Conservation (phyloP, 2,888 invertebrate genomes). For the Drosophila anomelani region DNA sequence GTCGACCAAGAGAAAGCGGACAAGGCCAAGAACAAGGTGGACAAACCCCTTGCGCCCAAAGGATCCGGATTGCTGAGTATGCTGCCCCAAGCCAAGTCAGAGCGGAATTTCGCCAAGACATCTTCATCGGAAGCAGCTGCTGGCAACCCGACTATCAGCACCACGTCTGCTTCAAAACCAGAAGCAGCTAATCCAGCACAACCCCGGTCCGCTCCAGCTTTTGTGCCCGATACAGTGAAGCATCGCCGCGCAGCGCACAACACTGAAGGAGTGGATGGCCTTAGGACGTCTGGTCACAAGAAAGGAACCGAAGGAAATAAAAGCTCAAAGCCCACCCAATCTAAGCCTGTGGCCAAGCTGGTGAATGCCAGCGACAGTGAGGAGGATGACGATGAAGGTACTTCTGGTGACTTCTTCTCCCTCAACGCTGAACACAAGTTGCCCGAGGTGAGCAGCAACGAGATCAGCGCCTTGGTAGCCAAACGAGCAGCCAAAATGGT, state of each 20-base stretch:
- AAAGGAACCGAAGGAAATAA: constrained; percentile 50
- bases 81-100: constrained; percentile 88
- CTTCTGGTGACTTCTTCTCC: constrained; percentile 82
- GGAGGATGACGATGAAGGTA: constrained; percentile 83
- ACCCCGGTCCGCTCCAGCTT: constrained; percentile 42
- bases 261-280: constrained; percentile 79
- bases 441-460: constrained; percentile 85
- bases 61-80: constrained; percentile 87
- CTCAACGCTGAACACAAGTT: constrained; percentile 84
- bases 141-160: neutral
- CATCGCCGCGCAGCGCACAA: constrained; percentile 81
- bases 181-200: constrained; percentile 1
- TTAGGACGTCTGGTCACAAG: constrained; percentile 28
- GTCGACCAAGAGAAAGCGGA: constrained; percentile 72
- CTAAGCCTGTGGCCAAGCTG: constrained; percentile 61
- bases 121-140: neutral
- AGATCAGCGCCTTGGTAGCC: constrained; percentile 83
- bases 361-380: constrained; percentile 84
- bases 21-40: constrained; percentile 55
- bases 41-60: constrained; percentile 37
- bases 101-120: constrained; percentile 71
- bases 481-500: constrained; percentile 83
- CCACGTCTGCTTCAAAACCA: neutral
- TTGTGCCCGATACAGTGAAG: constrained; percentile 85
- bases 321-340: neutral